Evolutionary conservation across 2,797 vertebrate genomes (phyloP), one percentile per base, ranked within the genome.

Genomic region (Anisognathus igniventris): DNA sequence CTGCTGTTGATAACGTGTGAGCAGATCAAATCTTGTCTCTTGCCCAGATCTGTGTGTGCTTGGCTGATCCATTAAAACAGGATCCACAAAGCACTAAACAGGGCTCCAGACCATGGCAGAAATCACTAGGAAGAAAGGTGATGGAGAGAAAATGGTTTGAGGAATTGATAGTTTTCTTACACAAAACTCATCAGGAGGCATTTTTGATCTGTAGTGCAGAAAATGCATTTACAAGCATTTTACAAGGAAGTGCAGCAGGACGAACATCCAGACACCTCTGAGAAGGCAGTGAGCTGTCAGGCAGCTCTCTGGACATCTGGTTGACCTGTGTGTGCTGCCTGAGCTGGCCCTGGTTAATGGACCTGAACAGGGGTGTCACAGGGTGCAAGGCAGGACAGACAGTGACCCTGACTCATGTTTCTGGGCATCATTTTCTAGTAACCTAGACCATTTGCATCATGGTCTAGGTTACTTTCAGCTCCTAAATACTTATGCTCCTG

Each of bases 21-120:
- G 42, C 28, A 67, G 48, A 50, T 10, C 24, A 42, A 90, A 65
- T 65, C 40, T 45, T 33, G 3, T 62, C 56, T 70, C 22, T 75
- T 4, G 2, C 28, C 40, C 33, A 64, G 30, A 66, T 30, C 45
- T 68, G 4, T 54, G 42, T 0, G 0, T 80, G 45, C 57, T 48
- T 88, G 37, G 33, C 70, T 58, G 57, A 74, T 37, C 30, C 72
- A 53, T 60, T 20, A 53, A 72, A 39, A 28, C 53, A 28, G 37
- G 12, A 37, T 50, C 44, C 27, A 37, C 37, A 58, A 88, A 44
- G 61, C 70, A 67, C 14, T 53, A 64, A 37, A 45, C 0, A 5
- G 66, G 58, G 40, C 4, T 7, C 42, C 42, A 71, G 61, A 39
- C 30, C 22, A 30, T 54, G 0, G 6, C 28, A 62, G 77, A 92